phyloP scores from a whole-genome alignment of 2,113 vertebrate species.

The Ptilonorhynchus violaceus region DNA sequence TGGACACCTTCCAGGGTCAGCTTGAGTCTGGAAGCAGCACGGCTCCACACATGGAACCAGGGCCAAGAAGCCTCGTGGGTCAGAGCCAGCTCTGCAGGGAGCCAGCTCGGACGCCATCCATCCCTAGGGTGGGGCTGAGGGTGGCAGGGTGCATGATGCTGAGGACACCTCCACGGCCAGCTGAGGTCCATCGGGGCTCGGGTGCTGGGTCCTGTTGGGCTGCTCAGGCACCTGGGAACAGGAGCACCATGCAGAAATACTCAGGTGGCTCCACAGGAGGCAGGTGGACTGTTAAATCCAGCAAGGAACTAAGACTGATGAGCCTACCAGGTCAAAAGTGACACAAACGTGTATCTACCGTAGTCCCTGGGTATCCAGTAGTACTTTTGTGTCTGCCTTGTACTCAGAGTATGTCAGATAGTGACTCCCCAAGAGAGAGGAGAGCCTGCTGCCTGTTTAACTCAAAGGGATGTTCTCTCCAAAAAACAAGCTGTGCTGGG shows the following conservation, averaged over 20 bases:
- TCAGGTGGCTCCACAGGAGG: background rate
- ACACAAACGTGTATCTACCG: background rate
- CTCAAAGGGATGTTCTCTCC: background rate
- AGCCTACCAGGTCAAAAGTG: background rate
- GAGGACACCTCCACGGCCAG: background rate
- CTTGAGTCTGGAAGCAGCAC: conserved; percentile 6
- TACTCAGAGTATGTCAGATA: background rate
- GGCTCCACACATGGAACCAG: fast-evolving
- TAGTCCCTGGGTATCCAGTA: background rate
- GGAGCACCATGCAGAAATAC: background rate
- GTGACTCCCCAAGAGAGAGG: background rate
- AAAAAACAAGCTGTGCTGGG: background rate
- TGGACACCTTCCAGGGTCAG: conserved; percentile 33
- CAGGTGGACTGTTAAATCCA: background rate
- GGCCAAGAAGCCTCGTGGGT: background rate
- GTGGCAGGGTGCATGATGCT: background rate
- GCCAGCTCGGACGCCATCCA: fast-evolving
- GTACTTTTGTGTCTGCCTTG: background rate
- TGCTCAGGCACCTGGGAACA: background rate
- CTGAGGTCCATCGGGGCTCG: background rate
- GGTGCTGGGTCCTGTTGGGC: background rate
- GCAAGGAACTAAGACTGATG: background rate
- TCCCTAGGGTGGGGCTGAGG: background rate
- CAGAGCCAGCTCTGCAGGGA: background rate
- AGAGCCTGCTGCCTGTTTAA: background rate